Evolutionary conservation across 2,797 vertebrate genomes (phyloP).

Genomic region (Falco columbarius): DNA sequence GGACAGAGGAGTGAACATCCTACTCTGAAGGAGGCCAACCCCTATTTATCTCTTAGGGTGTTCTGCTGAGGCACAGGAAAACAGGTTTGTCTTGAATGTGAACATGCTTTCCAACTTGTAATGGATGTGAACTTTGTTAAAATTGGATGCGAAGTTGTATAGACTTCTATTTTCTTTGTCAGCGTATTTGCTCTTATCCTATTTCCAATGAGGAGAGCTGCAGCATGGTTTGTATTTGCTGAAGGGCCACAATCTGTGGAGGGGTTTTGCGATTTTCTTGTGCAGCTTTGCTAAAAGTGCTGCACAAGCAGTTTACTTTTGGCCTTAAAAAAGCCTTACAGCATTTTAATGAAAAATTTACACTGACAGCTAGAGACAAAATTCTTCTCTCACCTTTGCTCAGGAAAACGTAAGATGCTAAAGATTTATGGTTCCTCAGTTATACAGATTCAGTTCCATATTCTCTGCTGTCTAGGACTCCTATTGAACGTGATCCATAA

Average conservation of each 20-base stretch:
- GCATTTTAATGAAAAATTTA: slow-evolving; percentile 57
- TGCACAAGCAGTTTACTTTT: slow-evolving; percentile 39
- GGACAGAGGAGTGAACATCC: background rate
- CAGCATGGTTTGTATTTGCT: background rate
- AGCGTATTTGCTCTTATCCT: slow-evolving; percentile 50
- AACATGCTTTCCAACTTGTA: slow-evolving; percentile 12
- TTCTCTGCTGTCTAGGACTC: background rate
- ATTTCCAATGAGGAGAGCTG: slow-evolving; percentile 30
- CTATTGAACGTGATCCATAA: background rate
- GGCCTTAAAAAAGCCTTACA: slow-evolving; percentile 29
- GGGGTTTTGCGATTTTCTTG: background rate
- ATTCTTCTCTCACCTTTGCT: background rate
- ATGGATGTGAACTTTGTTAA: slow-evolving; percentile 50
- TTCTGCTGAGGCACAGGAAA: slow-evolving; percentile 40
- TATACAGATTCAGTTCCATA: background rate
- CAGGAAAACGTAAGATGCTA: background rate
- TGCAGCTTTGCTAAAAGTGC: slow-evolving; percentile 32
- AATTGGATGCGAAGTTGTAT: slow-evolving; percentile 44
- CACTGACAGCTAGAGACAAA: slow-evolving; percentile 39
- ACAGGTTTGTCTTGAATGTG: background rate
- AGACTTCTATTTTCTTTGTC: slow-evolving; percentile 6
- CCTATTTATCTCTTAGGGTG: background rate
- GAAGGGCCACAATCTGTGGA: background rate
- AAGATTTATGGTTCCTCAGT: slow-evolving; percentile 27
- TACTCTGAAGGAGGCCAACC: background rate